phyloP scores from a whole-genome alignment of 2,797 vertebrate genomes.

The Scomberomorus guttatus region DNA sequence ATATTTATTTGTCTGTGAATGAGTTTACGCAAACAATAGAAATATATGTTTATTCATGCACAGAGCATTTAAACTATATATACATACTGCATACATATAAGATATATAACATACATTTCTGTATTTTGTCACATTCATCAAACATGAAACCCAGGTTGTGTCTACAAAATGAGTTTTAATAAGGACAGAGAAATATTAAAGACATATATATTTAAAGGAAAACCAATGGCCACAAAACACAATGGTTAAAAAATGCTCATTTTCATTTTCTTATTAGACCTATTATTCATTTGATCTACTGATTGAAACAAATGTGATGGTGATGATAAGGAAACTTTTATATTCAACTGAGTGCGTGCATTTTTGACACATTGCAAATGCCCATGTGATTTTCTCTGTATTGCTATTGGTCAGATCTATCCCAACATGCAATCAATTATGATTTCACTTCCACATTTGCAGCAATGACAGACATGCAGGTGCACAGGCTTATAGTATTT shows the following conservation, averaged over 20 bases:
- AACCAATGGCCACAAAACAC: too few relatives aligned
- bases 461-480: constrained; percentile 31
- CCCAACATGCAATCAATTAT: constrained; percentile 11
- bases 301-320: constrained; percentile 5
- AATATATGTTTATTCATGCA: neutral
- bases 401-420: neutral
- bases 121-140: constrained; percentile 1
- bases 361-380: neutral
- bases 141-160: constrained; percentile 10
- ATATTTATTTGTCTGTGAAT: neutral
- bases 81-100: neutral
- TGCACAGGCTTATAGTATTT: constrained; percentile 21
- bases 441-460: constrained; percentile 18
- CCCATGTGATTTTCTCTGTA: neutral
- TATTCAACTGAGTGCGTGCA: neutral
- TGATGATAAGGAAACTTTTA: neutral
- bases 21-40: neutral
- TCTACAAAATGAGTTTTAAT: neutral
- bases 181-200: neutral
- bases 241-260: too few relatives aligned
- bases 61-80: neutral
- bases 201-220: neutral
- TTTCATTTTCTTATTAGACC: constrained; percentile 5
- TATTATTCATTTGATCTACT: constrained; percentile 28
- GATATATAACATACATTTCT: neutral